Base-by-base conservation (phyloP, 2,888 invertebrate genomes). In the Diabrotica balteata region DNA sequence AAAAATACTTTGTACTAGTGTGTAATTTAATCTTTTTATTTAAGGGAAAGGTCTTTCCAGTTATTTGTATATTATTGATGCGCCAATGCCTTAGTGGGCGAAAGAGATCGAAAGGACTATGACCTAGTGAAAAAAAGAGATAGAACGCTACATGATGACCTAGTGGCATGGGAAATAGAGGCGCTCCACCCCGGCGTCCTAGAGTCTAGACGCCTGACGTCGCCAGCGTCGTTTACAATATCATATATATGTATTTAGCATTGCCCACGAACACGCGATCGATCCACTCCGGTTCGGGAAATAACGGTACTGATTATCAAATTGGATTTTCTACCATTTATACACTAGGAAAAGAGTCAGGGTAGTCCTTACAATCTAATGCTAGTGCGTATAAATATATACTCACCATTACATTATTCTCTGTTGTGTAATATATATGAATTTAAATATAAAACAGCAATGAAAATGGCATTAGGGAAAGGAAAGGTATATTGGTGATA, bases 191-290 rank as follows among this genome's bases (percentile, higher is more conserved):
- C 78, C 73, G 81, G 81, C 82, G 83, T 78, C 82, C 76, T 75
- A 72, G 72, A 79, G 83, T 83, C 83, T 83, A 83, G 83, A 83
- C 83, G 79, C 76, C 75, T 72, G 77, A 74, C 78, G 78, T 75
- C 77, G 78, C 72, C 76, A 76, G 71, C 79, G 81, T 80, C 80
- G 80, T 73, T 72, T 72, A 67, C 70, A 63, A 69, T 73, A 71
- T 66, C 66, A 64, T 63, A 71, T 71, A 66, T 69, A 60, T 66
- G 68, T 68, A 65, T 65, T 68, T 63, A 76, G 73, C 75, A 78
- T 77, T 77, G 76, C 79, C 72, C 74, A 75, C 77, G 77, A 77
- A 79, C 80, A 80, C 78, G 76, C 73, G 67, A 73, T 65, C 61
- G 62, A 67, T 63, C 49, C 57, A 64, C 55, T 50, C 66, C 61